Evolutionary conservation across 1,140 invertebrate species (phyloP), one percentile per base, ranked within the genome.

Genomic region (Adoxophyes honmai): DNA sequence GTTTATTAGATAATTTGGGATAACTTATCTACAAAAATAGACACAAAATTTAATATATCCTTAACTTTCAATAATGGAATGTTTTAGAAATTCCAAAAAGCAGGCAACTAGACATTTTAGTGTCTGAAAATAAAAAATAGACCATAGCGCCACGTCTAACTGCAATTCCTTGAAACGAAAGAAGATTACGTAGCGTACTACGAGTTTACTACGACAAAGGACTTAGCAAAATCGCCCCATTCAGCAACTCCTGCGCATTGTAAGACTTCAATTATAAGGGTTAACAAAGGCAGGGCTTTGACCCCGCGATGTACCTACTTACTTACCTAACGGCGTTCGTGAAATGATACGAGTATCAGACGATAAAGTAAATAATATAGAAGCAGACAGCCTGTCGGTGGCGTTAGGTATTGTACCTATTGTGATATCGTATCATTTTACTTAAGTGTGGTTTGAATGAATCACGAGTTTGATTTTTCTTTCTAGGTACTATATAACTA

Each of bases 241-340:
- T 3, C 21, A 28, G 21, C 42, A 48, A 48, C 42, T 48, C 0
- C 9, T 2, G 21, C 6, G 10, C 18, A 48, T 33, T 48, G 42
- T 48, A 48, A 48, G 42, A 13, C 16, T 48, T 48, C 42, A 33
- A 48, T 48, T 33, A 48, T 33, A 48, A 48, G 18, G 42, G 42
- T 18, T 28, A 6, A 48, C 42, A 44, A 44, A n/a, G 16, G 16
- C 39, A n/a, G 42, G 42, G 21, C 42, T 48, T 48, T 48, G 42
- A 48, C 42, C 42, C 42, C 42, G n/a, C 7, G 42, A 48, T 48
- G 21, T 28, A 28, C 21, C 21, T n/a, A n/a, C n/a, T n/a, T n/a
- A n/a, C n/a, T n/a, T n/a, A n/a, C n/a, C 15, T 48, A 48, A 48
- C 42, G 39, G 39, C 39, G 6, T 21, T 48, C n/a, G 42, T 18